Evolutionary conservation across 2,888 invertebrate species (phyloP).

Genomic region (Tholera decimalis): DNA sequence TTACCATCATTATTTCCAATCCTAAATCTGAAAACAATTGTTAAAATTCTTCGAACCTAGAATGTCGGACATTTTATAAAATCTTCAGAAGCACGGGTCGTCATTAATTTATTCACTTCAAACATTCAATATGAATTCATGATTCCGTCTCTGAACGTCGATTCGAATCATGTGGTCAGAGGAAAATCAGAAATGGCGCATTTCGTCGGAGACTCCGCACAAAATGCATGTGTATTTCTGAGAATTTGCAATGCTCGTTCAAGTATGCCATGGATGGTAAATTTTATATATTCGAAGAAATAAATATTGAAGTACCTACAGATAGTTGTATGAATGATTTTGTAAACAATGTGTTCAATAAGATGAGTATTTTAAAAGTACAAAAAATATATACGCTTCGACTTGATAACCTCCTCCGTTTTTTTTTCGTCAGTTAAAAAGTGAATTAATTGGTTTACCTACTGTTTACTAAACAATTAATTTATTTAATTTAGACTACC

Average conservation of each 20-base stretch:
- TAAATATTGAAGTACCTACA: not conserved
- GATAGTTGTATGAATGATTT: too few relatives aligned
- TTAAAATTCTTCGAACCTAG: slow-evolving; percentile 12
- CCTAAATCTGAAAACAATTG: not conserved
- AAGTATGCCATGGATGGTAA: not conserved
- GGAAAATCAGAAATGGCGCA: not conserved
- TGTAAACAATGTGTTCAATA: too few relatives aligned
- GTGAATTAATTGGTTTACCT: not conserved
- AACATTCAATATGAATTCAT: slow-evolving; percentile 38
- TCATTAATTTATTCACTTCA: slow-evolving; percentile 23
- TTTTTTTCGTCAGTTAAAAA: too few relatives aligned
- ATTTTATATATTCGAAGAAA: not conserved
- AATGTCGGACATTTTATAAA: slow-evolving; percentile 6
- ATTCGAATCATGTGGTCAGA: slow-evolving; percentile 10
- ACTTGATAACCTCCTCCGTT: too few relatives aligned
- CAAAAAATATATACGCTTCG: too few relatives aligned
- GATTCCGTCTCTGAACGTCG: slow-evolving; percentile 21
- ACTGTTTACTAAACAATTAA: not conserved
- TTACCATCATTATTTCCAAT: not conserved
- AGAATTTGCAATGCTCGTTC: not conserved
- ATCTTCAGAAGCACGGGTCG: slow-evolving; percentile 18
- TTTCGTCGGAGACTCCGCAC: not conserved
- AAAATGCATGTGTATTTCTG: not conserved
- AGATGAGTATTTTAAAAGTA: too few relatives aligned
- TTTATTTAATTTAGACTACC: slow-evolving; percentile 1